Conservation (phyloP, 2,113 vertebrate species). For the Brachyhypopomus gauderio region DNA sequence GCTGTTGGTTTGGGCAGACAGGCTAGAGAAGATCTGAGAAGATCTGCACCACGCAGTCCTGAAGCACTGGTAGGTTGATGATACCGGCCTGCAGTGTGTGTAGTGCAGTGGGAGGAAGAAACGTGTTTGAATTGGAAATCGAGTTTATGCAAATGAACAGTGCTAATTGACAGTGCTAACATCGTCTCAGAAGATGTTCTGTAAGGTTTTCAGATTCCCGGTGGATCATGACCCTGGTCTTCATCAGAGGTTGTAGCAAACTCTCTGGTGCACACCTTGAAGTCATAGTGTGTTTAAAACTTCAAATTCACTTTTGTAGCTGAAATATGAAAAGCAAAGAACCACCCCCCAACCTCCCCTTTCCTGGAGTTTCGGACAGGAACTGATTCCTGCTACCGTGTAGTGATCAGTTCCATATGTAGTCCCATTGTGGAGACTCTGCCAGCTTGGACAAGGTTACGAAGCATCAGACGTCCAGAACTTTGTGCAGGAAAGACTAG, state of each 20-base stretch:
- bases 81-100: no score
- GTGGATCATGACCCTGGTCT: constrained; percentile 7
- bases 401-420: constrained; percentile 53
- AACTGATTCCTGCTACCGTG: constrained; percentile 47
- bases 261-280: constrained; percentile 21
- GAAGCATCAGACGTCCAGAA: constrained; percentile 1
- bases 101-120: not conserved
- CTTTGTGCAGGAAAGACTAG: no score
- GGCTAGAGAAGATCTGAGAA: not conserved
- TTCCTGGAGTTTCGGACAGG: not conserved
- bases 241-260: not conserved
- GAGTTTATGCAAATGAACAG: no score
- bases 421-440: constrained; percentile 29
- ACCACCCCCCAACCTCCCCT: not conserved
- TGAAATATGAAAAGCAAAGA: constrained; percentile 29
- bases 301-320: constrained; percentile 46
- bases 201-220: constrained; percentile 11
- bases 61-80: no score
- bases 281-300: constrained; percentile 38
- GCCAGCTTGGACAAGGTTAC: constrained; percentile 29
- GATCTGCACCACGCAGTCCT: no score
- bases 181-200: not conserved
- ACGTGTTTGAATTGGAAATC: not conserved
- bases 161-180: no score
- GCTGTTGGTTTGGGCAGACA: not conserved